Base-by-base conservation (phyloP, 2,888 invertebrate species). In the Anagyrus pseudococci region DNA sequence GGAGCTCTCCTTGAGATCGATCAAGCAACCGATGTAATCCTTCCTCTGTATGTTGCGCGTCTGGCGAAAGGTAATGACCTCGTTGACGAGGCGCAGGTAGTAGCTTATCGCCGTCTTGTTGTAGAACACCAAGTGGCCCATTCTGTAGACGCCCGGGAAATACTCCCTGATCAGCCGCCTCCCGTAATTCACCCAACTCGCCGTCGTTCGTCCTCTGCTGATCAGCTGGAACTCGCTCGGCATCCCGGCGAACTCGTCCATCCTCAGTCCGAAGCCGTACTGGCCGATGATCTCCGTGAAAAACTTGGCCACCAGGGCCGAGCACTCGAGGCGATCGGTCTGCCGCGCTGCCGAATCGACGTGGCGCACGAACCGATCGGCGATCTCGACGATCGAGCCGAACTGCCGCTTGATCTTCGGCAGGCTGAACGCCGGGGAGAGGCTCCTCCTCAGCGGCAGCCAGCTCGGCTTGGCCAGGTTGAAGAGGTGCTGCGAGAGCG, bases 361-460 rank as follows among this genome's bases (percentile, higher is more conserved):
- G 69, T 81, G 84, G 1, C 75, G 70, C 1, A 77, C 75, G 64
- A 86, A 69, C 43, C 76, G 74, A 10, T 77, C 67, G 6, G 82
- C 77, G 3, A 84, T 82, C 22, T 81, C 75, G 13, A 75, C 70
- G 7, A 86, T 81, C 2, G 84, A 74, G 0, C 82, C 79, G 62
- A 83, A 84, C 69, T 84, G 82, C 0, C 81, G 74, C 68, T 84
- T 86, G 25, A 83, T 82, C 64, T 84, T 83, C 41, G 79, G 81
- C 19, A 76, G 72, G 1, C 85, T 84, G 20, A 86, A 81, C 1
- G 82, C 83, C 0, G 84, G 79, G 2, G 84, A 82, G 13, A 86
- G 67, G 66, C 83, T 83, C 1, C 76, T 74, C 3, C 86, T 77
- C 1, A 82, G 72, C 1, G 75, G 73, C 60, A 83, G 84, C 86